Conservation (phyloP, 2,797 vertebrate species). For the Bufotes viridis region DNA sequence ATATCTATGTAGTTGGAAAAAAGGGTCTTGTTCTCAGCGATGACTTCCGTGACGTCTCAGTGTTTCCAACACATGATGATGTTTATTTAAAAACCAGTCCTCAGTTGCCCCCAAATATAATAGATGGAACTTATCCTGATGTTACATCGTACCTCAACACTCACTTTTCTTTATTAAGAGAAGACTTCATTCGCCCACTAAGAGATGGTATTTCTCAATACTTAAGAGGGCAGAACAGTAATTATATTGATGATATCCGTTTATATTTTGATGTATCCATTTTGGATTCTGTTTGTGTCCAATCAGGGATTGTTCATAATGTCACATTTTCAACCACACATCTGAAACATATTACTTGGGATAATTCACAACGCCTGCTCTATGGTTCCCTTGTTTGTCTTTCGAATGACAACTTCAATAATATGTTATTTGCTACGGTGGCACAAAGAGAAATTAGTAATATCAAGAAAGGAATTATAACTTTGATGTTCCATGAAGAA, state of each 20-base stretch:
- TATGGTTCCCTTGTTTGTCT: constrained; percentile 63
- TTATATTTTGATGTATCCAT: constrained; percentile 57
- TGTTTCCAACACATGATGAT: constrained; percentile 63
- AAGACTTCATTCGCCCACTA: constrained; percentile 64
- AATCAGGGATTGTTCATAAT: constrained; percentile 55
- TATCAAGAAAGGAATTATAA: constrained; percentile 46
- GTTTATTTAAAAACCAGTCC: constrained; percentile 44
- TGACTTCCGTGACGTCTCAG: constrained; percentile 59
- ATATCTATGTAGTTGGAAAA: constrained; percentile 44
- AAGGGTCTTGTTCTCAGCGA: constrained; percentile 15
- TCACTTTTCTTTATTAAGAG: constrained; percentile 62
- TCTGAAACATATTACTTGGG: constrained; percentile 58
- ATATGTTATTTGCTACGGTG: constrained; percentile 63
- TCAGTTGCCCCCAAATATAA: constrained; percentile 58
- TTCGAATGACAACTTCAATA: constrained; percentile 61
- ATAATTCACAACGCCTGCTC: constrained; percentile 61
- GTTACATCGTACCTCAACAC: constrained; percentile 63
- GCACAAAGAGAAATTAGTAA: constrained; percentile 51
- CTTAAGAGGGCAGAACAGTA: constrained; percentile 27
- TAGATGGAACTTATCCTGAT: constrained; percentile 57
- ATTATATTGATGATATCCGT: constrained; percentile 57
- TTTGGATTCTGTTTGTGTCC: constrained; percentile 45
- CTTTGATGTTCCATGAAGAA: constrained; percentile 55
- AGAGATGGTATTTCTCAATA: constrained; percentile 64
- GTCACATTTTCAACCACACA: constrained; percentile 48